These are phyloP conservation scores for Arrhamphus sclerolepis DNA, from an alignment of 2,797 vertebrate genomes.

Conservation along the genomic window DNA sequence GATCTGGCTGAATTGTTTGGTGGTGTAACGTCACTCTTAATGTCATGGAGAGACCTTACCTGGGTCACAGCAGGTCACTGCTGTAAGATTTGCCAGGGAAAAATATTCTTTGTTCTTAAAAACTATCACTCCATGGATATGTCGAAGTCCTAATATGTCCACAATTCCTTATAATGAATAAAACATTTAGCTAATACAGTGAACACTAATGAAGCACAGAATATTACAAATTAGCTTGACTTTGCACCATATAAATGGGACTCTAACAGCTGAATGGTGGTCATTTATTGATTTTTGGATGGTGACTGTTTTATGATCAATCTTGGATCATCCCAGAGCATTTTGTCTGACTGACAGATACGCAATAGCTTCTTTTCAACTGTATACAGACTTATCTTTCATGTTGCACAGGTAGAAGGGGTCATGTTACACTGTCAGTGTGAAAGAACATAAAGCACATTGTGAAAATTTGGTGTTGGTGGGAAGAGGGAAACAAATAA, in stretches of 20 bases:
- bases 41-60: slow-evolving; percentile 29
- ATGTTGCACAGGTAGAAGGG: slow-evolving; percentile 47
- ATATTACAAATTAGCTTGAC: neutral
- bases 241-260: neutral
- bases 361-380: slow-evolving; percentile 40
- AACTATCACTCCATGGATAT: neutral
- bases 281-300: slow-evolving; percentile 33
- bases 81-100: slow-evolving; percentile 23
- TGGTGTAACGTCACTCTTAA: slow-evolving; percentile 30
- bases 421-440: slow-evolving; percentile 53
- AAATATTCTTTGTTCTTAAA: slow-evolving; percentile 16
- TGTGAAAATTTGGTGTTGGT: slow-evolving; percentile 31
- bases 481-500: slow-evolving; percentile 37
- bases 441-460: slow-evolving; percentile 42
- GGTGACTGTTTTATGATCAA: slow-evolving; percentile 28
- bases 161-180: neutral
- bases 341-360: slow-evolving; percentile 34
- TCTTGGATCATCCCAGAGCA: slow-evolving; percentile 46
- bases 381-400: slow-evolving; percentile 61
- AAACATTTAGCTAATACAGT: neutral
- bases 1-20: slow-evolving; percentile 41
- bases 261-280: slow-evolving; percentile 13
- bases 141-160: neutral
- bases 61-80: slow-evolving; percentile 28
- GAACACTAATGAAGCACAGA: neutral